phyloP scores from a whole-genome alignment of 1,140 invertebrate species.

The Oncopodura yosiiana region DNA sequence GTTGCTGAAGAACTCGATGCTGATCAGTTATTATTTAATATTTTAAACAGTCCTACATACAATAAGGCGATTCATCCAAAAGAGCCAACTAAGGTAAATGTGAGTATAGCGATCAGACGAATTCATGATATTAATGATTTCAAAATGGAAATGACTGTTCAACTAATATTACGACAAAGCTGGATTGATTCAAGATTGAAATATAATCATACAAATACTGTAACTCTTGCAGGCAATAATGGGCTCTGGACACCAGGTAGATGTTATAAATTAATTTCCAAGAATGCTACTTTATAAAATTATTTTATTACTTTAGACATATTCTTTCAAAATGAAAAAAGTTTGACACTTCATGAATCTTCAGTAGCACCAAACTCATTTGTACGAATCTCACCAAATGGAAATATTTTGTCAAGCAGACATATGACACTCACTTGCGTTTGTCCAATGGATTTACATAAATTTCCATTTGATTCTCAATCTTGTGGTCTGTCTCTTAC shows the following conservation, averaged over 20 bases:
- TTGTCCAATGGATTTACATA: constrained; percentile 46
- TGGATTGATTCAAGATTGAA: constrained; percentile 23
- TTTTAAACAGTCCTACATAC: no score
- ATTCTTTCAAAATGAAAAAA: constrained; percentile 28
- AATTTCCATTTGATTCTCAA: constrained; percentile 46
- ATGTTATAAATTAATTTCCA: no score
- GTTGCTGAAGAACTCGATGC: no score
- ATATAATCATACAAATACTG: no score
- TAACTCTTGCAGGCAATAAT: no score
- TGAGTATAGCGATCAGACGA: constrained; percentile 8
- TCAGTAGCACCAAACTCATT: constrained; percentile 23
- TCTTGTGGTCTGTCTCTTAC: no score
- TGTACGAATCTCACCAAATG: constrained; percentile 22
- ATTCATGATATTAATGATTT: constrained; percentile 26
- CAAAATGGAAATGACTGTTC: constrained; percentile 24
- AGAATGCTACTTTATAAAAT: no score
- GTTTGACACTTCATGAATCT: constrained; percentile 11
- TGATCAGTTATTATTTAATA: no score
- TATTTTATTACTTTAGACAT: no score
- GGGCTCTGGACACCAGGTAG: constrained; percentile 31
- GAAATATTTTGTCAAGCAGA: constrained; percentile 19
- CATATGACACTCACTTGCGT: constrained; percentile 40
- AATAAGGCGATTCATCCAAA: no score
- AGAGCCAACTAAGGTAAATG: constrained; percentile 2
- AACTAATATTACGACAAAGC: constrained; percentile 23